Evolutionary conservation across 2,888 invertebrate species (phyloP).

Genomic region (Pachymerium ferrugineum): DNA sequence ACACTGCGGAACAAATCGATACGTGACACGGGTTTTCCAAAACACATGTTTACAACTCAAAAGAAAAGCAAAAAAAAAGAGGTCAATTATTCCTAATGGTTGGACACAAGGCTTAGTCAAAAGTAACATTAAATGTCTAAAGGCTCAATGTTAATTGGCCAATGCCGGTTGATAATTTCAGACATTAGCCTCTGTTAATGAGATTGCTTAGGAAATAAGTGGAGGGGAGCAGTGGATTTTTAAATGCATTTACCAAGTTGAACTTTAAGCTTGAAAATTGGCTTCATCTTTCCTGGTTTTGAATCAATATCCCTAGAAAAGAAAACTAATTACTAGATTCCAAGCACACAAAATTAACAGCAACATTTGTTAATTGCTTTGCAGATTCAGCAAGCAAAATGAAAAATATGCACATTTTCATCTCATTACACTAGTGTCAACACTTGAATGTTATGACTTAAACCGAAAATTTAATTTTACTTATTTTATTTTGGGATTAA

Average conservation of each 20-base stretch:
- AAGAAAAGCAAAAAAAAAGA: no score
- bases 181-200: not conserved
- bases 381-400: slow-evolving; percentile 19
- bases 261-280: slow-evolving; percentile 1
- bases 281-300: not conserved
- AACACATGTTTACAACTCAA: no score
- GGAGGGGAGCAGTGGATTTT: no score
- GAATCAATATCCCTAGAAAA: slow-evolving; percentile 8
- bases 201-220: not conserved
- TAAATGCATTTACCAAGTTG: not conserved
- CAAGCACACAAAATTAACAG: slow-evolving; percentile 25
- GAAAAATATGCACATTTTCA: slow-evolving; percentile 24
- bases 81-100: no score
- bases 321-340: slow-evolving; percentile 24
- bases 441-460: slow-evolving; percentile 2
- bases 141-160: no score
- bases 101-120: no score
- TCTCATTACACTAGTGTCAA: slow-evolving; percentile 22
- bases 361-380: slow-evolving; percentile 27
- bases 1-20: no score
- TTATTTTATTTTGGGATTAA: no score
- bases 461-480: no score
- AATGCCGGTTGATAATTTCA: not conserved
- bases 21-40: no score
- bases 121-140: no score